A percentile compares a stretch with the other conserved stretches of the same genome.
Conservation (phyloP, 2,888 invertebrate species). For the Ophion slaviceki region DNA sequence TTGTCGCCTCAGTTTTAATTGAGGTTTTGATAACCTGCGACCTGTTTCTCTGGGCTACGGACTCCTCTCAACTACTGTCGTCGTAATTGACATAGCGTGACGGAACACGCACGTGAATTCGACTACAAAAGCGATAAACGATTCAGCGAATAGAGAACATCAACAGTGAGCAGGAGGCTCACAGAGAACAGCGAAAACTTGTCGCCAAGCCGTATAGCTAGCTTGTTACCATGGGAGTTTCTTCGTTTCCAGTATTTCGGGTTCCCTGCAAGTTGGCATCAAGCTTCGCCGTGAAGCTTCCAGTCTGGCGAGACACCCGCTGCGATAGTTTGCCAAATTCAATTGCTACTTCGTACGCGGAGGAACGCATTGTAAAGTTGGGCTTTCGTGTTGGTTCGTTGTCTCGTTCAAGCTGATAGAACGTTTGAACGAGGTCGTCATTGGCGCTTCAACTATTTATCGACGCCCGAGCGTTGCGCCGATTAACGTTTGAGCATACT, state of each 20-base stretch:
- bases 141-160: background rate
- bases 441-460: background rate
- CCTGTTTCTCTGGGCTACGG: background rate
- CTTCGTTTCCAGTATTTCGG: conserved; percentile 27
- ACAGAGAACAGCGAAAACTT: conserved; percentile 46
- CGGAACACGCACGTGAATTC: background rate
- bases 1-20: background rate
- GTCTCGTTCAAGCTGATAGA: background rate
- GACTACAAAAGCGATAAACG: conserved; percentile 7
- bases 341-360: conserved; percentile 23
- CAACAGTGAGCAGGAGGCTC: conserved; percentile 43
- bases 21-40: background rate
- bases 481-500: background rate
- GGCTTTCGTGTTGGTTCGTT: background rate
- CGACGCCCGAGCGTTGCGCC: background rate
- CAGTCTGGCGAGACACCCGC: background rate
- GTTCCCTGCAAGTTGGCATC: conserved; percentile 11
- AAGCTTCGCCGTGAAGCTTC: conserved; percentile 23
- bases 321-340: conserved; percentile 48
- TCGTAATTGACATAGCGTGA: background rate
- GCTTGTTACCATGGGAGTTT: conserved; percentile 22
- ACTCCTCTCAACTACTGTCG: background rate
- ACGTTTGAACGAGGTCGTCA: background rate
- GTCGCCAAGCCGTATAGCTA: conserved; percentile 27
- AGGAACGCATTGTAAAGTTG: conserved; percentile 1